A percentile compares a stretch with the other conserved stretches of the same genome.
These are phyloP conservation scores for Camponotus fellah DNA, from an alignment of 2,888 invertebrate species.

Conservation along the genomic window DNA sequence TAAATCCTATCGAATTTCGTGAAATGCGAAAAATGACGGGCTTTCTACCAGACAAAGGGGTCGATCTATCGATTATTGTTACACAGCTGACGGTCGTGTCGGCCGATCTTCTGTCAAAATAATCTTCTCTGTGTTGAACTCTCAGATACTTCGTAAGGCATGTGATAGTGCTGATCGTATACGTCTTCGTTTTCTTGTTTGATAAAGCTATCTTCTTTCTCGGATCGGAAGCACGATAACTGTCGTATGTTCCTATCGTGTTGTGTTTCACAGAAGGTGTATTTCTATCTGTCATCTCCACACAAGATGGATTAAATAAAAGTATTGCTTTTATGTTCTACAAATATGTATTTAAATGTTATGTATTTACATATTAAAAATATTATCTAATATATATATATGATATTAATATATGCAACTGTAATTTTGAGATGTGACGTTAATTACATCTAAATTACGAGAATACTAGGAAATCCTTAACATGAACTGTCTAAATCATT, in stretches of 20 bases:
- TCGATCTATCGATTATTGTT: slow-evolving; percentile 61
- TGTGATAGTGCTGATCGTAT: background rate
- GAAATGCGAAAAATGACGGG: slow-evolving; percentile 37
- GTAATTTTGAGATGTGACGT: slow-evolving; percentile 16
- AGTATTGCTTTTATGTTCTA: background rate
- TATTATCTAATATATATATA: background rate
- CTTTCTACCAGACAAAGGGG: slow-evolving; percentile 19
- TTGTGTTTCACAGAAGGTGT: background rate
- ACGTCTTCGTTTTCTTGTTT: slow-evolving; percentile 17
- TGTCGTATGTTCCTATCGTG: background rate
- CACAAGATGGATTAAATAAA: background rate
- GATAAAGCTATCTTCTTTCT: background rate
- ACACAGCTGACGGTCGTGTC: slow-evolving; percentile 42
- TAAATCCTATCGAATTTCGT: slow-evolving; percentile 48
- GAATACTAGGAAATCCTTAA: slow-evolving; percentile 44
- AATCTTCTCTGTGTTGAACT: background rate
- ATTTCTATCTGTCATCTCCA: background rate
- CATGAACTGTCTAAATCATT: slow-evolving; percentile 58
- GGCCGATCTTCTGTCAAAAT: slow-evolving; percentile 13
- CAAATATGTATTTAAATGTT: background rate
- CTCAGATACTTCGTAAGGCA: slow-evolving; percentile 2
- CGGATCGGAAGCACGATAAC: background rate
- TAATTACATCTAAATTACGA: slow-evolving; percentile 49
- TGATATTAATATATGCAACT: background rate
- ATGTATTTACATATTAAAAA: background rate